These are phyloP conservation scores for Neopipo cinnamomea DNA, from an alignment of 2,113 vertebrate species.

Conservation along the genomic window DNA sequence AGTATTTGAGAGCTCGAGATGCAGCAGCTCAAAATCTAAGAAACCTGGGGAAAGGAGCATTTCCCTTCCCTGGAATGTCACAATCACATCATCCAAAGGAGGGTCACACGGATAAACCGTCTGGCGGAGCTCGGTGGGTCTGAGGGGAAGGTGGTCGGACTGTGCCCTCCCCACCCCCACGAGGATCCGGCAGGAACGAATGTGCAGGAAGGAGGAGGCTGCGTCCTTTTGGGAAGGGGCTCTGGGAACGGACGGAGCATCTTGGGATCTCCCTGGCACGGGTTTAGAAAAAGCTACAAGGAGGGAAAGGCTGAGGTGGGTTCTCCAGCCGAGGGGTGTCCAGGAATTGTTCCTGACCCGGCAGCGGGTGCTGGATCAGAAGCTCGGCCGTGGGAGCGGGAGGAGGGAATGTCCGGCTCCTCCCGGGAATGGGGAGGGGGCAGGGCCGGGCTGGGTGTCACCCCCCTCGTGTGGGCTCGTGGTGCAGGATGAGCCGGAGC, in stretches of 20 bases:
- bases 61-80: neutral
- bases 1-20: neutral
- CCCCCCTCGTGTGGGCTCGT: neutral
- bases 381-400: neutral
- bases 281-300: neutral
- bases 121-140: neutral
- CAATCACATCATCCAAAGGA: neutral
- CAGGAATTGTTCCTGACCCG: neutral
- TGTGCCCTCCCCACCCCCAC: neutral
- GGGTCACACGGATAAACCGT: neutral
- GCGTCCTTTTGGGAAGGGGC: neutral
- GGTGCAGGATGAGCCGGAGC: neutral
- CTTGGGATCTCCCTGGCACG: neutral
- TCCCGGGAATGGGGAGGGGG: neutral
- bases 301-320: neutral
- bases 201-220: neutral
- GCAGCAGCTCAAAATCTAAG: neutral
- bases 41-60: neutral
- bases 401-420: neutral
- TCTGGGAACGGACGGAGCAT: neutral
- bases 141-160: neutral
- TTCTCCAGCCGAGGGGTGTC: accelerated
- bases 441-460: neutral
- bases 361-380: neutral
- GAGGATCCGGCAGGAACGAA: neutral